Evolutionary conservation across 1,140 invertebrate species (phyloP).

Genomic region (Calosoma granatense): DNA sequence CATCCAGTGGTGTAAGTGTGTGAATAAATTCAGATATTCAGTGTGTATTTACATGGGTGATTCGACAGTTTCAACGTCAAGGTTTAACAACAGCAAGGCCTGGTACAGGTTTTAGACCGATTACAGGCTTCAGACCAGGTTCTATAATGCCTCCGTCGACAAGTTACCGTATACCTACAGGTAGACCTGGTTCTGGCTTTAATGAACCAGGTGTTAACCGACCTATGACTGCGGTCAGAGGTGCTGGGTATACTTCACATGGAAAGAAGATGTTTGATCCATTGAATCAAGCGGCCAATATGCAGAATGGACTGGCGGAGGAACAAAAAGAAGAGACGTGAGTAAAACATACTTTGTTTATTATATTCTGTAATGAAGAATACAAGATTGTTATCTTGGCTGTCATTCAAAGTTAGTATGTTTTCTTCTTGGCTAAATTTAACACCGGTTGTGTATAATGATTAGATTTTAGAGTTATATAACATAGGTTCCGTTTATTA

Average conservation of each 20-base stretch:
- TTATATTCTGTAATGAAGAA: constrained; percentile 10
- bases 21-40: too few relatives aligned
- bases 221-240: constrained; percentile 92
- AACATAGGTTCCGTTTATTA: too few relatives aligned
- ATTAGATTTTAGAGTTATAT: too few relatives aligned
- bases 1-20: constrained; percentile 17
- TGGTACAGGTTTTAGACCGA: constrained; percentile 23
- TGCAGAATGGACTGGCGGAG: constrained; percentile 45
- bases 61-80: constrained; percentile 30
- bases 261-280: constrained; percentile 64
- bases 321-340: constrained; percentile 66
- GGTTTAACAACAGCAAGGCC: constrained; percentile 22
- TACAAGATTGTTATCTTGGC: neutral
- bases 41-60: constrained; percentile 3
- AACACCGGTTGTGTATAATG: too few relatives aligned
- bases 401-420: too few relatives aligned
- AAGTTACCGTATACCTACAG: constrained; percentile 16
- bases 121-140: constrained; percentile 20
- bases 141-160: neutral
- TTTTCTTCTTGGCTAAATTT: too few relatives aligned
- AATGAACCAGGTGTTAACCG: constrained; percentile 33
- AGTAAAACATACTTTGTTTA: constrained; percentile 26
- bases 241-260: constrained; percentile 82
- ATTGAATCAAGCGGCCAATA: constrained; percentile 54
- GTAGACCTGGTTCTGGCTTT: neutral